Conservation (phyloP, 2,888 invertebrate species). For the Hirtodrosophila duncani region DNA sequence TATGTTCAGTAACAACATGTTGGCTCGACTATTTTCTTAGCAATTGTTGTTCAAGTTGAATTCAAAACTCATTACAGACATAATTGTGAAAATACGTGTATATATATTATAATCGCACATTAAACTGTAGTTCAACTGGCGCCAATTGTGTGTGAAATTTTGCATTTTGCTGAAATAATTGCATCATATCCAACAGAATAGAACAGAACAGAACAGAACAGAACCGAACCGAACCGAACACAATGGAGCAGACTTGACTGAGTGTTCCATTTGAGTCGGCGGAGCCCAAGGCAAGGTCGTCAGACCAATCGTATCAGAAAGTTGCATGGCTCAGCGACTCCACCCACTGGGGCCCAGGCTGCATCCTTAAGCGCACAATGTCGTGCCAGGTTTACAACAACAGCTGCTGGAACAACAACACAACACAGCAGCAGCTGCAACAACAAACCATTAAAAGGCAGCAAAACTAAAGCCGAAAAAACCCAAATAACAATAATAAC, state of each 20-base stretch:
- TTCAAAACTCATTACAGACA: background rate
- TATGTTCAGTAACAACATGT: no score
- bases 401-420: slow-evolving; percentile 14
- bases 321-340: slow-evolving; percentile 2
- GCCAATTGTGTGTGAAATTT: slow-evolving; percentile 18
- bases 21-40: no score
- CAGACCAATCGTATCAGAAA: slow-evolving; percentile 16
- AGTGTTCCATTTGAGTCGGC: background rate
- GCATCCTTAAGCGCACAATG: slow-evolving; percentile 52
- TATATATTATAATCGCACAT: no score
- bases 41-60: no score
- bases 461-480: slow-evolving; percentile 12
- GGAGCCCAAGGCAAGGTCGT: slow-evolving; percentile 19
- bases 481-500: slow-evolving; percentile 45
- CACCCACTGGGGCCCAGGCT: slow-evolving; percentile 11
- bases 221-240: no score
- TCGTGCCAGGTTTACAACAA: slow-evolving; percentile 43
- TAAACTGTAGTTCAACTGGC: slow-evolving; percentile 2
- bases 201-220: no score
- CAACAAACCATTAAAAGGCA: slow-evolving; percentile 31
- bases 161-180: slow-evolving; percentile 25
- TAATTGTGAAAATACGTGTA: background rate
- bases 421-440: slow-evolving; percentile 4
- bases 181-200: background rate
- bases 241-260: background rate